phyloP scores from a whole-genome alignment of 2,888 invertebrate species.

The Tanypteryx hageni region DNA sequence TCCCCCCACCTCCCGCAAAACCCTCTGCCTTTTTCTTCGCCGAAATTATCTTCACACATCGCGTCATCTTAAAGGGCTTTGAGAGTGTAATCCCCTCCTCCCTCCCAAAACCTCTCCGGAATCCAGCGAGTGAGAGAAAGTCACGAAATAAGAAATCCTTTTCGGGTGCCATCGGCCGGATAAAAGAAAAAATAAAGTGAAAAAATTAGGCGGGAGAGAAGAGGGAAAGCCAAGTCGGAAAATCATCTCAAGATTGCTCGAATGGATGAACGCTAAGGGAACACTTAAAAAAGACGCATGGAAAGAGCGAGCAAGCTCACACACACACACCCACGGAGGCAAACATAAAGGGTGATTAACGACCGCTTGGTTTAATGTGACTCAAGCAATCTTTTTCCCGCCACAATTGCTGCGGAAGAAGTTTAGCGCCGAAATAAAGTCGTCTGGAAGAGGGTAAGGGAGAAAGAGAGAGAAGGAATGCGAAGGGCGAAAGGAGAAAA shows the following conservation, averaged over 20 bases:
- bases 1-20: not conserved
- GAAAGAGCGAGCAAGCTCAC: not conserved
- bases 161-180: not conserved
- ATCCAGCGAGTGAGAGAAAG: not conserved
- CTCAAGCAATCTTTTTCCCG: slow-evolving; percentile 2
- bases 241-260: slow-evolving; percentile 51
- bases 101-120: not conserved
- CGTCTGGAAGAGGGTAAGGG: not conserved
- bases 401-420: not conserved
- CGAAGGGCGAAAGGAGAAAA: not conserved
- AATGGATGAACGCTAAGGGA: not conserved
- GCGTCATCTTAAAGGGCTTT: slow-evolving; percentile 17
- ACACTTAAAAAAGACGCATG: not conserved
- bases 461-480: not conserved
- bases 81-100: slow-evolving; percentile 7
- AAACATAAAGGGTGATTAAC: not conserved
- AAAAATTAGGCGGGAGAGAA: not conserved
- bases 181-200: not conserved
- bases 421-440: slow-evolving; percentile 21
- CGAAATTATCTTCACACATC: slow-evolving; percentile 53
- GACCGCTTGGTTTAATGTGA: not conserved
- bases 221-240: slow-evolving; percentile 23
- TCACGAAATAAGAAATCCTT: not conserved
- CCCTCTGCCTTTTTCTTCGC: not conserved
- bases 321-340: not conserved